A percentile compares a stretch with the other conserved stretches of the same genome.
These are phyloP conservation scores for Sebastes iracundus DNA, from an alignment of 2,797 vertebrate genomes.

Conservation along the genomic window DNA sequence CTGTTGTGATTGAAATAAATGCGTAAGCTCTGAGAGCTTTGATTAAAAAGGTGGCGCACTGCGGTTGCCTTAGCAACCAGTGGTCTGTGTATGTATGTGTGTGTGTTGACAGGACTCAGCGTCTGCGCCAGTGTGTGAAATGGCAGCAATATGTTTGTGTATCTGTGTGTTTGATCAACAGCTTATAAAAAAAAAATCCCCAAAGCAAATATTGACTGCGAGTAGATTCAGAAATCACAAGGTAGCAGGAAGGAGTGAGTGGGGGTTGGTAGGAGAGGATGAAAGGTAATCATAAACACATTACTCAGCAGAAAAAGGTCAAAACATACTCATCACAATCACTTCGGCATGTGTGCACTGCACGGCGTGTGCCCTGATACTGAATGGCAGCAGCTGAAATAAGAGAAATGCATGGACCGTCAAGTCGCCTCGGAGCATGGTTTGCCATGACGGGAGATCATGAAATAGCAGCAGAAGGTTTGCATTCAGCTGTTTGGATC, in stretches of 20 bases:
- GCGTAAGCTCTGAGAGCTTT: slow-evolving; percentile 59
- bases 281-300: slow-evolving; percentile 30
- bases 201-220: slow-evolving; percentile 43
- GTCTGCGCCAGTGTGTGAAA: slow-evolving; percentile 13
- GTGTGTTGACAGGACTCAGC: slow-evolving; percentile 24
- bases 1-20: slow-evolving; percentile 59
- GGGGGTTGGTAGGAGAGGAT: background rate
- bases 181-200: slow-evolving; percentile 50
- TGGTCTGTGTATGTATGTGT: slow-evolving; percentile 18
- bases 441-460: slow-evolving; percentile 24
- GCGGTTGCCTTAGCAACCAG: slow-evolving; percentile 75
- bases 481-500: slow-evolving; percentile 43
- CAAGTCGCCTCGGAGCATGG: slow-evolving; percentile 51
- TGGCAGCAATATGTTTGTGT: slow-evolving; percentile 2
- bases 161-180: slow-evolving; percentile 36
- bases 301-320: slow-evolving; percentile 29
- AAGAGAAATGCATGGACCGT: slow-evolving; percentile 49
- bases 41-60: slow-evolving; percentile 62
- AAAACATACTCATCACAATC: slow-evolving; percentile 37
- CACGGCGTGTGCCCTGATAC: slow-evolving; percentile 31
- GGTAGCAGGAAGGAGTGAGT: slow-evolving; percentile 7
- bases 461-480: slow-evolving; percentile 18
- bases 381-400: slow-evolving; percentile 4
- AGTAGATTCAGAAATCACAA: slow-evolving; percentile 37
- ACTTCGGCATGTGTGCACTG: slow-evolving; percentile 52